phyloP scores from a whole-genome alignment of 2,888 invertebrate species.

The Plagiodera versicolora region DNA sequence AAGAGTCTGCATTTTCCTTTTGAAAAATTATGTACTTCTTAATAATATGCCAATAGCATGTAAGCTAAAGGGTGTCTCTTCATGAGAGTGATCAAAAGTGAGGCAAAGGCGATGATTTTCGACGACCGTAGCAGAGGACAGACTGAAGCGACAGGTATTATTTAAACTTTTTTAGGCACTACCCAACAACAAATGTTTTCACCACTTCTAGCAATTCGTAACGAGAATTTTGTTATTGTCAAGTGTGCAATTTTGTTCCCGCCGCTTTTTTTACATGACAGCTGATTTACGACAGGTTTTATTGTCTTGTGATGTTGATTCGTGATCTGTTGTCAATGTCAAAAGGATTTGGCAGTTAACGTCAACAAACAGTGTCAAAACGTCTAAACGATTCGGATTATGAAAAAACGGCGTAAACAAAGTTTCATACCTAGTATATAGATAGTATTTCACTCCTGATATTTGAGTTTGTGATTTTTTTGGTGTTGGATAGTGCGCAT shows the following conservation, averaged over 20 bases:
- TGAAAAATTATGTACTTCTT: constrained; percentile 44
- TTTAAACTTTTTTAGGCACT: constrained; percentile 58
- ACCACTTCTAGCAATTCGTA: no score
- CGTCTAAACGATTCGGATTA: no score
- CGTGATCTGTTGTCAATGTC: no score
- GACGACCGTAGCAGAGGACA: constrained; percentile 43
- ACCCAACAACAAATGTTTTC: constrained; percentile 19
- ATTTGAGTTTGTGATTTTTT: constrained; percentile 14
- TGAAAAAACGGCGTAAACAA: no score
- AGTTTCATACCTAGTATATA: no score
- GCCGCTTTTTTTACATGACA: no score
- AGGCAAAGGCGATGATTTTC: constrained; percentile 40
- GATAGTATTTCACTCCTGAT: not conserved
- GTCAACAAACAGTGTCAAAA: no score
- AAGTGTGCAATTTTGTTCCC: no score
- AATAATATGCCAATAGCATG: constrained; percentile 49
- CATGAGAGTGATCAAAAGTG: constrained; percentile 37
- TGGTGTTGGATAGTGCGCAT: constrained; percentile 28
- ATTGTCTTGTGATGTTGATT: no score
- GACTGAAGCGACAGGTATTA: constrained; percentile 61
- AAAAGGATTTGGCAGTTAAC: no score
- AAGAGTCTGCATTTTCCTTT: constrained; percentile 39
- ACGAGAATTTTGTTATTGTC: no score
- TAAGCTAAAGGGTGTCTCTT: constrained; percentile 45
- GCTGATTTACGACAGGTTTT: no score